Conservation (phyloP, 2,888 invertebrate genomes). For the Julus scanicus region DNA sequence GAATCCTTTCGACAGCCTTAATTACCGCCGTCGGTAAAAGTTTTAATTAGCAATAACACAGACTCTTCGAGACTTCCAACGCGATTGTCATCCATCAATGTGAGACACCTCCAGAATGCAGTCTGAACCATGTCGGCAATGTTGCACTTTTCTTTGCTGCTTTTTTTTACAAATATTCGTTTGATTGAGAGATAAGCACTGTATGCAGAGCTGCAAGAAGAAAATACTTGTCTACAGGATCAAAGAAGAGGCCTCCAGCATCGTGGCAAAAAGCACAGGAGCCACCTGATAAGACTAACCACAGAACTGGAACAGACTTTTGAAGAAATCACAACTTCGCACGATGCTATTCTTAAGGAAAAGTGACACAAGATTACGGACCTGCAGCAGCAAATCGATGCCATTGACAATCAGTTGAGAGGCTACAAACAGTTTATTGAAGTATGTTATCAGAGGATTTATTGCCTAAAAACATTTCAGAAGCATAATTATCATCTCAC, state of each 20-base stretch:
- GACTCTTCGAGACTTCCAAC: neutral
- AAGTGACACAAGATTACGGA: constrained; percentile 64
- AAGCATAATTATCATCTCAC: neutral
- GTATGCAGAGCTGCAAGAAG: constrained; percentile 64
- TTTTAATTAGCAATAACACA: constrained; percentile 13
- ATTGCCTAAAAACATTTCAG: neutral
- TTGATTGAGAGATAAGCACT: neutral
- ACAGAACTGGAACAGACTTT: constrained; percentile 63
- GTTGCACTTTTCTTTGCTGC: neutral
- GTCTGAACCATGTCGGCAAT: neutral
- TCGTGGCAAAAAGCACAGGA: constrained; percentile 63
- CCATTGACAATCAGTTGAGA: constrained; percentile 87
- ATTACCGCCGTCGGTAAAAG: neutral
- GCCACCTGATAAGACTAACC: constrained; percentile 62
- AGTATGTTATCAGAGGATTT: constrained; percentile 60
- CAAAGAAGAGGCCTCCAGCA: constrained; percentile 64
- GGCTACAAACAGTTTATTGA: constrained; percentile 87
- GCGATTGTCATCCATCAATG: constrained; percentile 1
- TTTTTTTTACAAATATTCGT: neutral
- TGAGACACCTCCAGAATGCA: neutral
- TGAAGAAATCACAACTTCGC: constrained; percentile 64
- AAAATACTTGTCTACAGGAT: constrained; percentile 64
- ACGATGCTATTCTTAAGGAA: constrained; percentile 63
- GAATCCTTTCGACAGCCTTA: neutral
- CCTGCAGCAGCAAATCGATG: constrained; percentile 76